Evolutionary conservation across 2,113 vertebrate species (phyloP), one percentile per base, ranked within the genome.

Genomic region (Chloroceryle aenea): DNA sequence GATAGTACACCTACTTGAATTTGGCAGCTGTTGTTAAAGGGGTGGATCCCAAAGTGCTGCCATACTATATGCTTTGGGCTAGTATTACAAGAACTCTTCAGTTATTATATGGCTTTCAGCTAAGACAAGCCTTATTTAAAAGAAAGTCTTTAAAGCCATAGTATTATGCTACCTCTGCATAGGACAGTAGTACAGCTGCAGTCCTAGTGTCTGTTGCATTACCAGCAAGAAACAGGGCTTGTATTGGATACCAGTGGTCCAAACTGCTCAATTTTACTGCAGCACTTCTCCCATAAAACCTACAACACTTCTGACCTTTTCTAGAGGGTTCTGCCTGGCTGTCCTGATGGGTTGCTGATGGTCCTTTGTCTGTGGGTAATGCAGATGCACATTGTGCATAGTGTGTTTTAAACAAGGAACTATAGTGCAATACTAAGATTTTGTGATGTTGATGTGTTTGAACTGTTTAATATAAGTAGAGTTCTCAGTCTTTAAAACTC

Each of bases 341-440:
- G 1, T 85, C 71, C 66, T 64, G 52, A 14, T 77, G 21, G 52
- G 40, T 80, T 89, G 84, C n/a, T 82, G 81, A 42, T 87, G 62
- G 56, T 52, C 56, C 12, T 81, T 62, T 62, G 1, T 14, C 9
- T 9, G 30, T n/a, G 69, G 58, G 66, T 80, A 87, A 9, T 26
- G 45, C 61, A 72, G 53, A 21, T 48, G 34, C 25, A 63, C 21
- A 1, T 38, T 55, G 55, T 87, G 18, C 17, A 3, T 45, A 22
- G 25, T 32, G 10, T 66, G 47, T 82, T 58, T 58, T 62, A 53
- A 72, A 34, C 29, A 36, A 81, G 86, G 76, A 93, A 62, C 76
- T 76, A 1, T 78, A 95, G 92, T 95, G 90, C 93, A 92, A 91
- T 95, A 78, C 34, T 64, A 74, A 68, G 73, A 48, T 67, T 69